Base-by-base conservation (phyloP, 2,888 invertebrate species). In the Lasius platythorax region DNA sequence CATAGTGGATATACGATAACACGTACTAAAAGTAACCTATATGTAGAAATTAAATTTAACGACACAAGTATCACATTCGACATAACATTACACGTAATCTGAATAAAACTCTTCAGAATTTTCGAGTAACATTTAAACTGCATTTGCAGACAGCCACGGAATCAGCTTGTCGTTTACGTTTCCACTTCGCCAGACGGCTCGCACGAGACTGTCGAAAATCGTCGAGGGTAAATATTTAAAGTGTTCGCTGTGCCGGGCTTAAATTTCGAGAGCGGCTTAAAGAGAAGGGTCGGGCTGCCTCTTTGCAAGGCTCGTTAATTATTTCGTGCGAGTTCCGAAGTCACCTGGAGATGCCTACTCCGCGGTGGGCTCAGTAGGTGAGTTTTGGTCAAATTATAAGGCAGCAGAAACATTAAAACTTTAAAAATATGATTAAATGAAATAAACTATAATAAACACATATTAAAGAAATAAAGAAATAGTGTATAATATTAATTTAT, bases 221-320 rank as follows among this genome's bases (percentile, higher is more conserved):
- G 88, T 89, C 81, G 86, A 82, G 83, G 88, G 84, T 92, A 90
- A 93, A 93, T 91, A 91, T 92, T 93, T 92, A 83, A 91, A 90
- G 88, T 87, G 89, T 88, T 84, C 82, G 85, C 78, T 84, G 33
- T 72, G 88, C 87, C 84, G 84, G 82, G 90, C 85, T 90, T 90
- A 92, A 92, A 91, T 92, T 92, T 91, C 78, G 88, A 90, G 82
- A 84, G 88, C 58, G 85, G 84, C 53, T 84, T 73, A 63, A 78
- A 70, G 56, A 73, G 53, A 40, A 68, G 85, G 78, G 66, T 72
- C 64, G 81, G 40, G 70, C 43, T 56, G 81, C 61, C 79, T 87
- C 85, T 84, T 84, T 87, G 88, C 91, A 85, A 91, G 91, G 89
- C 90, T 93, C 92, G 93, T 94, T 94, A 94, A 94, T 94, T 94